Conservation (phyloP, 2,113 vertebrate species). For the Grammomys dolichurus region DNA sequence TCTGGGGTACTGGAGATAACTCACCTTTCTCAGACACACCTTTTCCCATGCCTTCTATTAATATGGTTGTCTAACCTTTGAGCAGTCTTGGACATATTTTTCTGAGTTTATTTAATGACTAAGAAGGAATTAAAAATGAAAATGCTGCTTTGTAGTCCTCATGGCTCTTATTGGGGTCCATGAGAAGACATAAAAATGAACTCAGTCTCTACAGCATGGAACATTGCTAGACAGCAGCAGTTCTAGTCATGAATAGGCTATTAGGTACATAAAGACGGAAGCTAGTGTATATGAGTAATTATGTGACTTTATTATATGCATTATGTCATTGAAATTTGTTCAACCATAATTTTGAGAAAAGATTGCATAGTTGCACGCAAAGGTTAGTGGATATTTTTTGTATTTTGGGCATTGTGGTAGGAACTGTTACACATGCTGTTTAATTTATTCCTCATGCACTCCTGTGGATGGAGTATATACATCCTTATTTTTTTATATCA, state of each 20-base stretch:
- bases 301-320: neutral
- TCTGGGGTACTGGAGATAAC: neutral
- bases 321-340: neutral
- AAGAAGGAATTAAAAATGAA: neutral
- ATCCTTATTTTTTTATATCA: neutral
- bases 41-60: too few relatives aligned
- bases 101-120: constrained; percentile 27
- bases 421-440: neutral
- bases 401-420: neutral
- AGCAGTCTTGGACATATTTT: neutral
- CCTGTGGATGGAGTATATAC: neutral
- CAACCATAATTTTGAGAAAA: neutral
- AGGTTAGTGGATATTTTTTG: neutral
- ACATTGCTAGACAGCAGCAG: neutral
- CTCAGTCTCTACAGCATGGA: neutral
- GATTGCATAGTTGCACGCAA: neutral
- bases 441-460: neutral
- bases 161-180: neutral
- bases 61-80: neutral
- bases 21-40: neutral
- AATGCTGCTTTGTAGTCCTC: neutral
- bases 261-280: neutral
- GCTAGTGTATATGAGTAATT: neutral
- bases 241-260: neutral
- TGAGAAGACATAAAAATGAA: neutral